Conservation (phyloP, 2,113 vertebrate species). For the Cranoglanis bouderius region DNA sequence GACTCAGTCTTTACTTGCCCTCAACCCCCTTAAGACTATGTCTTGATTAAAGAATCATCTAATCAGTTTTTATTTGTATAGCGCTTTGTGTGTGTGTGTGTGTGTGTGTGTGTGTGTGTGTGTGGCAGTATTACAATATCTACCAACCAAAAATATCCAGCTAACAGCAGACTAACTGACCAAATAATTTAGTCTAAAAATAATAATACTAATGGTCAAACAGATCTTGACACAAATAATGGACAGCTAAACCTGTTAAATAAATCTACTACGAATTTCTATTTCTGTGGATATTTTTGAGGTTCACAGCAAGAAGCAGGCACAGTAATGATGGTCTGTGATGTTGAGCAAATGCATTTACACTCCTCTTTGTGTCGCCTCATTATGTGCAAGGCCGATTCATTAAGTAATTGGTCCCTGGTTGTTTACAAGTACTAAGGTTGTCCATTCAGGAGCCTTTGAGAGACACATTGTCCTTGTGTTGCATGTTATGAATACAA, state of each 20-base stretch:
- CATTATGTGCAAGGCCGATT: conserved; percentile 90
- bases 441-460: conserved; percentile 90
- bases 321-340: conserved; percentile 78
- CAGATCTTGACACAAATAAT: not conserved
- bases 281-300: not conserved
- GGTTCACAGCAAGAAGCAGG: not conserved
- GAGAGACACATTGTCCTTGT: conserved; percentile 90
- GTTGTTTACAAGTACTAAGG: conserved; percentile 94
- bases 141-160: no score
- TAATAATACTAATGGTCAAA: not conserved
- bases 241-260: not conserved
- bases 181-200: not conserved
- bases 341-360: conserved; percentile 84
- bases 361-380: conserved; percentile 85
- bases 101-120: no score
- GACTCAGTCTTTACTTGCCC: not conserved
- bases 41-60: not conserved
- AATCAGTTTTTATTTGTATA: not conserved
- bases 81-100: no score
- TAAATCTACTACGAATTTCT: not conserved
- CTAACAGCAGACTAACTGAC: not conserved
- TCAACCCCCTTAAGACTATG: not conserved
- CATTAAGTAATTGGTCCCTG: conserved; percentile 94
- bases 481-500: conserved; percentile 88
- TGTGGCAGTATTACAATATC: no score